Evolutionary conservation across 2,113 vertebrate species (phyloP).

Genomic region (Hydrochoerus hydrochaeris): DNA sequence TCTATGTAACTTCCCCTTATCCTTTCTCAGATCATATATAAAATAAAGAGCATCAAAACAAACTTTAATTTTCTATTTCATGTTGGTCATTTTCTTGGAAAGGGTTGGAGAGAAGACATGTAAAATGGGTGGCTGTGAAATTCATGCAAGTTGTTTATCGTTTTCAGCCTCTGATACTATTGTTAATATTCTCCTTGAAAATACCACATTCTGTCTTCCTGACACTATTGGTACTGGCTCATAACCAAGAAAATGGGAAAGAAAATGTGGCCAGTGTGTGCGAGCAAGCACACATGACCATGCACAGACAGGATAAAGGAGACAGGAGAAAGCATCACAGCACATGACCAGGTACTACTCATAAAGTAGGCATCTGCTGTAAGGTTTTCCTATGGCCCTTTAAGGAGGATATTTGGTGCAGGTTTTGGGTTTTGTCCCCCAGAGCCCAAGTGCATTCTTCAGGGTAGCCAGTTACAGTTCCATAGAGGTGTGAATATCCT

Average conservation of each 20-base stretch:
- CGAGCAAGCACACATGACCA: too few relatives aligned
- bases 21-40: constrained; percentile 3
- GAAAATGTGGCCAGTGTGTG: neutral
- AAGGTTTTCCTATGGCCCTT: constrained; percentile 69
- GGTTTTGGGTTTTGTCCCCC: constrained; percentile 58
- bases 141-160: constrained; percentile 61
- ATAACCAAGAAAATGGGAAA: constrained; percentile 67
- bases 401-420: constrained; percentile 51
- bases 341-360: neutral
- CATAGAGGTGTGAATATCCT: constrained; percentile 70
- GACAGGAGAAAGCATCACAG: neutral
- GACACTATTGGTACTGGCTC: constrained; percentile 58
- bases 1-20: neutral
- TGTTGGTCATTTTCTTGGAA: constrained; percentile 55
- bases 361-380: neutral
- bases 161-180: constrained; percentile 64
- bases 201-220: constrained; percentile 63
- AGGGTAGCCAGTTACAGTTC: constrained; percentile 55
- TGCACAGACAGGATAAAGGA: neutral
- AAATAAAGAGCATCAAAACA: constrained; percentile 15
- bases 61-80: constrained; percentile 1
- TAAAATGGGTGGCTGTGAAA: neutral
- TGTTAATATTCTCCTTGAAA: neutral
- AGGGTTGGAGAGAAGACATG: constrained; percentile 7
- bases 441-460: constrained; percentile 69